Evolutionary conservation across 2,888 invertebrate genomes (phyloP).

Genomic region (Bimastos eiseni): DNA sequence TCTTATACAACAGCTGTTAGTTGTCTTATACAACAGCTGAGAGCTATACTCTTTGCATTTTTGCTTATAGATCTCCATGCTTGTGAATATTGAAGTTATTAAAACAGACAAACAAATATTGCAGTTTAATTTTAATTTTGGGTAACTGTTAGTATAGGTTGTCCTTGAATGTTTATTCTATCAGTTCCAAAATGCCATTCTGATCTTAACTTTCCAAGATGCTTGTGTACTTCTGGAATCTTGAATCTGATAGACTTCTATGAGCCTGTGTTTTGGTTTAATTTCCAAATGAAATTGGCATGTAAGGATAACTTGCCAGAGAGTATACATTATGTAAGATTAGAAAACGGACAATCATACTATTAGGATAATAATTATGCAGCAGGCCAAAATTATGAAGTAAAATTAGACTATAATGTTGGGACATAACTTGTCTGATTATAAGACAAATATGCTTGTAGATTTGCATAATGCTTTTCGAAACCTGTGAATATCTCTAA

Average conservation of each 20-base stretch:
- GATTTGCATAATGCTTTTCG: too few relatives aligned
- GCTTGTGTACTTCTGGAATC: neutral
- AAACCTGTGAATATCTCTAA: too few relatives aligned
- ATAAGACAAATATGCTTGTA: too few relatives aligned
- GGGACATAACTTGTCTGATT: neutral
- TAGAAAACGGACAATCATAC: neutral
- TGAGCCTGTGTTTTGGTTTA: neutral
- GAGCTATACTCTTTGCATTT: neutral
- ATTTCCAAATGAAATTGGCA: neutral
- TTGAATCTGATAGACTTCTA: neutral
- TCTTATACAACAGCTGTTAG: neutral
- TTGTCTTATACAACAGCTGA: neutral
- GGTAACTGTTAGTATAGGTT: neutral
- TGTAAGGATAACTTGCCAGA: neutral
- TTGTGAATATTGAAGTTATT: neutral
- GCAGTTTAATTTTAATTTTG: slow-evolving; percentile 15
- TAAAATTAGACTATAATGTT: neutral
- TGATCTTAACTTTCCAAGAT: neutral
- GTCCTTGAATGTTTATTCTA: neutral
- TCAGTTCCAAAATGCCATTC: neutral
- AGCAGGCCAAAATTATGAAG: neutral
- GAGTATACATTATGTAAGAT: neutral
- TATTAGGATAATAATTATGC: neutral
- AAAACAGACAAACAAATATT: neutral
- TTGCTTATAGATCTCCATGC: neutral